These are phyloP conservation scores for Scolopax rusticola DNA, from an alignment of 2,797 vertebrate genomes.

Conservation along the genomic window DNA sequence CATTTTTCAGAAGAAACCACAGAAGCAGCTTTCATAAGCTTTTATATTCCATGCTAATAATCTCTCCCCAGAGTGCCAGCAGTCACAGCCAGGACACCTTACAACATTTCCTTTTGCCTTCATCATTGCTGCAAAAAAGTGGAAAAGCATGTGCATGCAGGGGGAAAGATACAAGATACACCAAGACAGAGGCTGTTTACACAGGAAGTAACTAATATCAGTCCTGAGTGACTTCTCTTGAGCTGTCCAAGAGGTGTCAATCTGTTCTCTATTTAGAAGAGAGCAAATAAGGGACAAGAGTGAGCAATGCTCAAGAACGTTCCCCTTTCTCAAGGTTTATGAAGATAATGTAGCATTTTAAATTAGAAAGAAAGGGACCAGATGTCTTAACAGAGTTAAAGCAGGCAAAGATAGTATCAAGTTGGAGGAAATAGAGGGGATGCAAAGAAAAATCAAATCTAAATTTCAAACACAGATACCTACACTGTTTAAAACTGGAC, in stretches of 20 bases:
- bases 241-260: background rate
- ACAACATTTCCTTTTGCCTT: background rate
- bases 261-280: slow-evolving; percentile 13
- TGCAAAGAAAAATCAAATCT: background rate
- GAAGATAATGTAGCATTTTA: background rate
- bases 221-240: background rate
- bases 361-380: slow-evolving; percentile 6
- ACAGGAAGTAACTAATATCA: background rate
- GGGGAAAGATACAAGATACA: background rate
- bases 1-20: slow-evolving; percentile 11
- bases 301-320: fast-evolving
- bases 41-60: background rate
- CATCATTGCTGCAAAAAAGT: background rate
- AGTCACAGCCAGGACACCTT: background rate
- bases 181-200: background rate
- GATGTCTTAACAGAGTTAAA: background rate
- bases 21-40: slow-evolving; percentile 8
- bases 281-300: background rate
- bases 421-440: background rate
- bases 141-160: background rate
- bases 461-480: background rate
- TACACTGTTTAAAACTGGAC: background rate
- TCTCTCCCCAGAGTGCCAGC: background rate
- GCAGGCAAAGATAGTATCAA: background rate
- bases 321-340: background rate